Conservation (phyloP, 2,797 vertebrate species). For the Poliocrania exsul region DNA sequence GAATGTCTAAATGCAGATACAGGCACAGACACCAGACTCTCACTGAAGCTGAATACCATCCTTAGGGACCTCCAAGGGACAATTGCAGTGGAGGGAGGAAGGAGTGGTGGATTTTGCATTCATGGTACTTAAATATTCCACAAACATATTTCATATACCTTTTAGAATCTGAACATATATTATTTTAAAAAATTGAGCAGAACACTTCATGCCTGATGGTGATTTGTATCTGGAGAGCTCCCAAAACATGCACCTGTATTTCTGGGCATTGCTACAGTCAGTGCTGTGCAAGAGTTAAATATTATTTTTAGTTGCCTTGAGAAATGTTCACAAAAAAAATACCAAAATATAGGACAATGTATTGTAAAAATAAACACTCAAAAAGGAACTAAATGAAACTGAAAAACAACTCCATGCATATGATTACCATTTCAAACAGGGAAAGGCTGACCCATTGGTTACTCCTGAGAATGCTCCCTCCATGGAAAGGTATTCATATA, state of each 20-base stretch:
- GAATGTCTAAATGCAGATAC: background rate
- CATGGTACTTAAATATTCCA: background rate
- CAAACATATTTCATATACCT: background rate
- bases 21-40: background rate
- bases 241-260: background rate
- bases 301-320: constrained; percentile 33
- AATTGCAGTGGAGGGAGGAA: background rate
- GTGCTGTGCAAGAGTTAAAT: background rate
- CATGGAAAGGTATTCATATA: constrained; percentile 28
- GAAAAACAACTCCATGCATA: background rate
- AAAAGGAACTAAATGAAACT: constrained; percentile 32
- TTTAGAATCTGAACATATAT: background rate
- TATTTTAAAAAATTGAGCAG: background rate
- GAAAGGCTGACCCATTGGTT: constrained; percentile 25
- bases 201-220: background rate
- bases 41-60: background rate
- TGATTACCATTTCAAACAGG: constrained; percentile 44
- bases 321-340: background rate
- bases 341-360: constrained; percentile 4
- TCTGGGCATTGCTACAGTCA: background rate
- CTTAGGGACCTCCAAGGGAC: background rate
- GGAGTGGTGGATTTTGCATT: background rate
- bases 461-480: background rate
- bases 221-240: background rate
- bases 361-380: constrained; percentile 38